A percentile compares a stretch with the other conserved stretches of the same genome.
phyloP scores from a whole-genome alignment of 2,797 vertebrate species.

The Sebastes matsubarae region DNA sequence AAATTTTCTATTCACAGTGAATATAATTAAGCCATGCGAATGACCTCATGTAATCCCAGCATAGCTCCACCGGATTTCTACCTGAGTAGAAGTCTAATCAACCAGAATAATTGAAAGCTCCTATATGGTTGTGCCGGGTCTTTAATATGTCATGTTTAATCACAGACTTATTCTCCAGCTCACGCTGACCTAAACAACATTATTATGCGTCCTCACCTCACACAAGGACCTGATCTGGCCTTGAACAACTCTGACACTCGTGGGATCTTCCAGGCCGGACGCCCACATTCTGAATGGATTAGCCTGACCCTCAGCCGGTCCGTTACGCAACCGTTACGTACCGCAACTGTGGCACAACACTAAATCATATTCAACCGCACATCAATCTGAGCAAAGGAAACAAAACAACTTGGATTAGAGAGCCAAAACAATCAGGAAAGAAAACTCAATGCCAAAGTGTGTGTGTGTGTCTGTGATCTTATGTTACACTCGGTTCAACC shows the following conservation, averaged over 20 bases:
- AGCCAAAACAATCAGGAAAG: constrained; percentile 21
- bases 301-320: not conserved
- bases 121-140: too few species aligned
- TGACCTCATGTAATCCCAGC: not conserved
- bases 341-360: constrained; percentile 1
- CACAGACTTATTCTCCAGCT: not conserved
- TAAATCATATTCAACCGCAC: constrained; percentile 12
- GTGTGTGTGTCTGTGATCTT: constrained; percentile 1
- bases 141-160: not conserved
- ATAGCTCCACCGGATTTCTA: not conserved
- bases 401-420: constrained; percentile 10
- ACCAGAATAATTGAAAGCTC: not conserved
- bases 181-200: not conserved
- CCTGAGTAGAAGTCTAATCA: not conserved
- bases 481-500: constrained; percentile 21
- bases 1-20: not conserved
- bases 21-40: not conserved
- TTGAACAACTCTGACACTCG: constrained; percentile 4
- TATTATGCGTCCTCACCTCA: not conserved
- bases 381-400: constrained; percentile 24
- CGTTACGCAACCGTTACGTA: not conserved
- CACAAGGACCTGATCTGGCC: not conserved
- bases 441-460: constrained; percentile 3
- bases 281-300: constrained; percentile 5
- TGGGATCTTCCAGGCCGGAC: not conserved